Evolutionary conservation across 2,888 invertebrate species (phyloP).

Genomic region (Lithodes maja): DNA sequence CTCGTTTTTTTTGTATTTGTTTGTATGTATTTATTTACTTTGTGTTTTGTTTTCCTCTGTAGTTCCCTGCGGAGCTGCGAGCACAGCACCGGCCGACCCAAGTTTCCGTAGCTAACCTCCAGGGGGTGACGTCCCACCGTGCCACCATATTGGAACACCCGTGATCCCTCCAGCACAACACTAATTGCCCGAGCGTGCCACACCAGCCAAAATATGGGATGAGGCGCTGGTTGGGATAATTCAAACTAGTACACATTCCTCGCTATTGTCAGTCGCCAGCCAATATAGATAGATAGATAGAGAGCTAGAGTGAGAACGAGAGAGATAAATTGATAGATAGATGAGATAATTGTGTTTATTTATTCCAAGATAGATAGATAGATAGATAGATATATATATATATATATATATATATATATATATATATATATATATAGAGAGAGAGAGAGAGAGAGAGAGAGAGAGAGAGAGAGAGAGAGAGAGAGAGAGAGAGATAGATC

Average conservation of each 20-base stretch:
- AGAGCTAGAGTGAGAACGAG: no score
- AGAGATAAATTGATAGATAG: no score
- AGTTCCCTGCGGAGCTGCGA: no score
- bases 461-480: no score
- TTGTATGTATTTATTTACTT: no score
- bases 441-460: no score
- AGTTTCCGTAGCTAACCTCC: constrained; percentile 34
- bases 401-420: neutral
- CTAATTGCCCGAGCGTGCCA: constrained; percentile 12
- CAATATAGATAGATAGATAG: neutral
- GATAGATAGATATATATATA: neutral
- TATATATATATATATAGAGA: no score
- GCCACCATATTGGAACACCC: constrained; percentile 43
- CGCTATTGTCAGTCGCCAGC: neutral
- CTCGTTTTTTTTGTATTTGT: no score
- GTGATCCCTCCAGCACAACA: neutral
- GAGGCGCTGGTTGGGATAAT: neutral
- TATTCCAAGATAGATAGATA: neutral
- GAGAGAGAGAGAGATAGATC: no score
- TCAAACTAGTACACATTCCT: neutral
- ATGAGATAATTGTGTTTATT: no score
- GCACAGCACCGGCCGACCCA: neutral
- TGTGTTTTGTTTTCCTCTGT: no score
- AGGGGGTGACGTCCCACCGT: constrained; percentile 35
- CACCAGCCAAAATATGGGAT: neutral